These are phyloP conservation scores for Centroberyx gerrardi DNA, from an alignment of 2,797 vertebrate genomes.

Conservation along the genomic window DNA sequence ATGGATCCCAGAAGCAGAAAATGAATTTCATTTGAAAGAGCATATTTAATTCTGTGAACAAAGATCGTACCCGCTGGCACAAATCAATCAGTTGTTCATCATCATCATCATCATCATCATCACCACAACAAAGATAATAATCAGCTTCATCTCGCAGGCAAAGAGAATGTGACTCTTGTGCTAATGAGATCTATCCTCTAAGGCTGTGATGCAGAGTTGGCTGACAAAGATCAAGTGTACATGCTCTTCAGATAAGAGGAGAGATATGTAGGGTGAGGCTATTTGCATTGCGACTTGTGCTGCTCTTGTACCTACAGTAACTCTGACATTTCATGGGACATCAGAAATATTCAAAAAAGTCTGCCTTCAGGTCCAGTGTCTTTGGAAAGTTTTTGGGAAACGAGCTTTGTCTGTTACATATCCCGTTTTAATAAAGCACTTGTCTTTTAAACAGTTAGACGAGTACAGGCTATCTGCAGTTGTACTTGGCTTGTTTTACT, in stretches of 20 bases:
- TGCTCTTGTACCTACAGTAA: conserved; percentile 22
- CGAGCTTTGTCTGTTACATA: conserved; percentile 15
- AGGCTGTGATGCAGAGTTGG: conserved; percentile 59
- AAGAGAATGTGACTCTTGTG: conserved; percentile 53
- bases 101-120: conserved; percentile 63
- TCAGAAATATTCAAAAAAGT: conserved; percentile 34
- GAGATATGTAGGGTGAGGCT: conserved; percentile 42
- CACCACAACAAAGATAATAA: conserved; percentile 69
- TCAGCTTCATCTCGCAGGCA: conserved; percentile 53
- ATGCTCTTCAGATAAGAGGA: conserved; percentile 57
- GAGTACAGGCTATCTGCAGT: conserved; percentile 1
- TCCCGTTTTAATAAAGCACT: conserved; percentile 17
- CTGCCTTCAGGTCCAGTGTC: conserved; percentile 10
- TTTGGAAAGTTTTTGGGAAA: conserved; percentile 30
- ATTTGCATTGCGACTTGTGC: conserved; percentile 45
- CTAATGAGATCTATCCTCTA: conserved; percentile 71
- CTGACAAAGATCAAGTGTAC: conserved; percentile 64
- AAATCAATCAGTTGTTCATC: conserved; percentile 80
- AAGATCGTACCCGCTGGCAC: conserved; percentile 72
- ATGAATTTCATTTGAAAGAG: conserved; percentile 79
- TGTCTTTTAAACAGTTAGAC: conserved; percentile 4
- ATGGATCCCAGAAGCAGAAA: conserved; percentile 74
- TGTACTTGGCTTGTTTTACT: neutral
- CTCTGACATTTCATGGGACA: conserved; percentile 33
- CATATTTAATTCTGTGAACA: conserved; percentile 78